Percentiles rank a stretch among this genome's conserved stretches.
Evolutionary conservation across 1,140 invertebrate species (phyloP).

Genomic region (Drosophila jambulina): DNA sequence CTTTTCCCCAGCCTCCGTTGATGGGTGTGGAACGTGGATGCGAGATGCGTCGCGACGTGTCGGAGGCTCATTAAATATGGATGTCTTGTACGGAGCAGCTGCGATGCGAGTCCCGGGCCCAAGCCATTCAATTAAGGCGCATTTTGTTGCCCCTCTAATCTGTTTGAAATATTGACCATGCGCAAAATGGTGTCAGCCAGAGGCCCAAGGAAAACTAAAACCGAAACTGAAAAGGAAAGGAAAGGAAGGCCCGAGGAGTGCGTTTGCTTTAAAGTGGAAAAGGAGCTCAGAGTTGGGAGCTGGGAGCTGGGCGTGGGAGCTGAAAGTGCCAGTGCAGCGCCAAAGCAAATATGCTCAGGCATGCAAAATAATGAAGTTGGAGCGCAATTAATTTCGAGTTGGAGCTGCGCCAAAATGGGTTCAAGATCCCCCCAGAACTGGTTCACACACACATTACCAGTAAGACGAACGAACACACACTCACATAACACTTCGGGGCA

Average conservation of each 20-base stretch:
- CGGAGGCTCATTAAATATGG: slow-evolving; percentile 79
- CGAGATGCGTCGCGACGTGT: slow-evolving; percentile 61
- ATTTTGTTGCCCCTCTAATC: slow-evolving; percentile 76
- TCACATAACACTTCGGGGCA: neutral
- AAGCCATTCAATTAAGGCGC: slow-evolving; percentile 79
- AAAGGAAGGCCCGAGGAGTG: slow-evolving; percentile 14
- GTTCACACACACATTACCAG: neutral
- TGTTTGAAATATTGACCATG: slow-evolving; percentile 82
- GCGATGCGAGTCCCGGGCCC: slow-evolving; percentile 32
- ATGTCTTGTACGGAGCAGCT: slow-evolving; percentile 79
- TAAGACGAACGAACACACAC: neutral
- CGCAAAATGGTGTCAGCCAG: slow-evolving; percentile 74
- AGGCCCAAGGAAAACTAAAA: slow-evolving; percentile 22
- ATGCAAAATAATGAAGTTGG: slow-evolving; percentile 81
- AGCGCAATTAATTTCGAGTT: slow-evolving; percentile 79
- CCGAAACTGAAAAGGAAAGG: slow-evolving; percentile 6
- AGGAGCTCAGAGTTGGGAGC: neutral
- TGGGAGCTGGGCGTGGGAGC: neutral
- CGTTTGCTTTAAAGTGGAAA: slow-evolving; percentile 4
- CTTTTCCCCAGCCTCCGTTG: slow-evolving; percentile 9
- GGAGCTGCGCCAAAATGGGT: slow-evolving; percentile 33
- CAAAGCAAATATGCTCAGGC: slow-evolving; percentile 66
- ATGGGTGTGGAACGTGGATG: slow-evolving; percentile 12
- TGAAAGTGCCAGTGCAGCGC: slow-evolving; percentile 13
- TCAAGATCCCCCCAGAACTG: slow-evolving; percentile 29